A percentile compares a stretch with the other conserved stretches of the same genome.
Conservation (phyloP, 2,113 vertebrate species). For the Calyptomena viridis region DNA sequence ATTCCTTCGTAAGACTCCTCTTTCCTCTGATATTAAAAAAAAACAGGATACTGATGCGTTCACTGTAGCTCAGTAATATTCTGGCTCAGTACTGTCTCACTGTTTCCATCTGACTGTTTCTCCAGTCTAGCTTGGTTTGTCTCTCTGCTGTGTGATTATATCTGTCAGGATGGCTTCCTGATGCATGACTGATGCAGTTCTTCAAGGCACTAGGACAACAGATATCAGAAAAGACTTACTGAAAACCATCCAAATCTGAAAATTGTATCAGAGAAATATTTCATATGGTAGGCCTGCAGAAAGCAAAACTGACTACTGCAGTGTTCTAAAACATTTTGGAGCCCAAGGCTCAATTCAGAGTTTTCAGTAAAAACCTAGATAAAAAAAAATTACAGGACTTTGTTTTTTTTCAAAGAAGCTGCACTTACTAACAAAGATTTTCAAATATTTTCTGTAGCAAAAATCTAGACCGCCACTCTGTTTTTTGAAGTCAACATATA, state of each 20-base stretch:
- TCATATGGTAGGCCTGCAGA: not conserved
- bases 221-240: not conserved
- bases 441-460: not conserved
- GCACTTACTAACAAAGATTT: not conserved
- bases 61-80: not conserved
- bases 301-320: not conserved
- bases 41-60: not conserved
- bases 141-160: not conserved
- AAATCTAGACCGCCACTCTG: not conserved
- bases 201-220: not conserved
- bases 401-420: not conserved
- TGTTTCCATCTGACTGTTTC: not conserved
- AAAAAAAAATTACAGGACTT: not conserved
- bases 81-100: not conserved
- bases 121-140: not conserved
- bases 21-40: not conserved
- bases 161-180: not conserved
- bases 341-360: not conserved
- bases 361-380: not conserved
- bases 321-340: not conserved
- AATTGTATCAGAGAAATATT: not conserved
- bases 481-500: not conserved
- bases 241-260: not conserved
- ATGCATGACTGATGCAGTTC: not conserved
- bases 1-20: not conserved